Base-by-base conservation (phyloP, 92 coral and sea anemone species). In the Montipora capitata region DNA sequence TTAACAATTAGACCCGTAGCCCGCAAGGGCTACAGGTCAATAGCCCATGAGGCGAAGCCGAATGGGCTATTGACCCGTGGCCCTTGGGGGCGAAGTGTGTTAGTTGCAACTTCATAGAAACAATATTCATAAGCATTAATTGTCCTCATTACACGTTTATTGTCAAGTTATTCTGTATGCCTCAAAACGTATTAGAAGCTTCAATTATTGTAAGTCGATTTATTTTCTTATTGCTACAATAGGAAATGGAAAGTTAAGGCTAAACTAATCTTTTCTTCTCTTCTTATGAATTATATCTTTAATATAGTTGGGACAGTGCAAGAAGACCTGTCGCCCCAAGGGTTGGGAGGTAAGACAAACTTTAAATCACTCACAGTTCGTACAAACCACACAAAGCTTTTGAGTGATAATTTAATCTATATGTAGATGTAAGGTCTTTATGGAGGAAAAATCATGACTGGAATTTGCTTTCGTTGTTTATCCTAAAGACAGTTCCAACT, bases 351-450 rank as follows among this genome's bases (percentile, higher is more conserved):
- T 40, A 38, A 69, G 75, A 72, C 0, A 40, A 72, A 41, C 77
- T 72, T 72, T 72, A 1, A 45, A 72, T 69, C 35, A 27, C 35
- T 0, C 35, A 27, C 0, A 27, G 35, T 27, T 27, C 35, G 35
- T 48, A 20, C 77, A 72, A 72, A 72, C 56, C 77, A 72, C 54
- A 72, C 77, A 43, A 72, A 72, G 77, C 77, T 72, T 72, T 72
- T 41, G 59, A 9, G 58, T 72, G 77, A 72, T 39, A 72, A 54
- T 72, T 72, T 72, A 72, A 16, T 10, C 0, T 58, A 58, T 1
- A 15, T 15, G 15, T 58, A 58, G 0, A 40, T 2, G 52, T 48
- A 48, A 48, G 52, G 52, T 54, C 77, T 72, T 72, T 72, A 5
- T 45, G 54, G 59, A 72, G 17, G 52, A 72, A 40, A 72, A 72